Evolutionary conservation across 2,797 vertebrate genomes (phyloP).

Genomic region (Pangasius sanitwongsei): DNA sequence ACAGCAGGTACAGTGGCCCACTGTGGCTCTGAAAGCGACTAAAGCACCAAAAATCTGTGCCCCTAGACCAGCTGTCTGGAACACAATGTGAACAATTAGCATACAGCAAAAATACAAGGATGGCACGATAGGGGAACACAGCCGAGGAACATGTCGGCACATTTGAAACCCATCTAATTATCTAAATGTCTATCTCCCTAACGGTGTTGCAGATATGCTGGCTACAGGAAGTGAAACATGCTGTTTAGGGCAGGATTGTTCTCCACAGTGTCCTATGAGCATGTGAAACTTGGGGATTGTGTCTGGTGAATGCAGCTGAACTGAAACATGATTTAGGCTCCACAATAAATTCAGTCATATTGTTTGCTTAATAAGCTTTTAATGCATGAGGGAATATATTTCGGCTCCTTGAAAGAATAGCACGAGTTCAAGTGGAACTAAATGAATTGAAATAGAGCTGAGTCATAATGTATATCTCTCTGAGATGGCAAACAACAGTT

Average conservation of each 20-base stretch:
- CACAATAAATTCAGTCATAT: background rate
- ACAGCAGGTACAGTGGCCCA: background rate
- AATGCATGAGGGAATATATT: conserved; percentile 14
- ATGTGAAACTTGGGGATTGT: background rate
- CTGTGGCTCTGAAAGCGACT: background rate
- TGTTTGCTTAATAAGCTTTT: conserved; percentile 14
- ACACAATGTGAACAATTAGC: background rate
- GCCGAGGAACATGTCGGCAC: background rate
- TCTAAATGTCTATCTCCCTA: background rate
- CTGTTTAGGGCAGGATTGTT: background rate
- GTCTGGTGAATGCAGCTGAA: background rate
- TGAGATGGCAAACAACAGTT: background rate
- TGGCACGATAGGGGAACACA: background rate
- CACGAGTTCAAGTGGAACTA: conserved; percentile 16
- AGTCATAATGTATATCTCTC: background rate
- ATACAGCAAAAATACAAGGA: background rate
- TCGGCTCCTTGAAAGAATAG: background rate
- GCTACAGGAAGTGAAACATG: background rate
- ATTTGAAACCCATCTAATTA: background rate
- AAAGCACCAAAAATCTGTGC: background rate
- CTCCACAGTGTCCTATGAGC: conserved; percentile 34
- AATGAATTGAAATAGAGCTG: conserved; percentile 21
- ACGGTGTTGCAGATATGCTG: conserved; percentile 32
- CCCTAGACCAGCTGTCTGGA: background rate
- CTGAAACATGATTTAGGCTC: background rate